Conservation (phyloP, 2,888 invertebrate genomes). For the Sinelater perroti region DNA sequence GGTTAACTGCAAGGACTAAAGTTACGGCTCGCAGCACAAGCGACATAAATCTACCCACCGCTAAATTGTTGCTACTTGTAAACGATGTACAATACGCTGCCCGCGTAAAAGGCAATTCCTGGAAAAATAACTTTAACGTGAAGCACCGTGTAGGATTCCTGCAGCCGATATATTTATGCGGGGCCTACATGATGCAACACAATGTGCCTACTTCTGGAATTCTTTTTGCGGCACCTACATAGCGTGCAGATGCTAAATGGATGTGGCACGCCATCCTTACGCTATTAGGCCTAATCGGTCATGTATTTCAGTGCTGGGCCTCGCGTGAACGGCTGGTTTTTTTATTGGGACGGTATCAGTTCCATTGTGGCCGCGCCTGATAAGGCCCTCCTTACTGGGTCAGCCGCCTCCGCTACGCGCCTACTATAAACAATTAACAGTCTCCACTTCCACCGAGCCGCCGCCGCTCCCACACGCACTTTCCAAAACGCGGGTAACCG, state of each 20-base stretch:
- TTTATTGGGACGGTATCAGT: conserved; percentile 15
- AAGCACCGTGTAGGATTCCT: conserved; percentile 10
- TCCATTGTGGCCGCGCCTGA: conserved; percentile 4
- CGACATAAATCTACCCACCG: no score
- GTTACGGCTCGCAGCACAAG: no score
- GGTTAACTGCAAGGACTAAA: no score
- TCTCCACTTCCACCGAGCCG: no score
- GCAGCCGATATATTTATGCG: conserved; percentile 5
- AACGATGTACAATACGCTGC: no score
- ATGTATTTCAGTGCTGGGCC: conserved; percentile 19
- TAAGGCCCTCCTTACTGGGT: no score
- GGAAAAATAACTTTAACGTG: conserved; percentile 4
- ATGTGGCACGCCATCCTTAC: conserved; percentile 23
- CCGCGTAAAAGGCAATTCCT: conserved; percentile 7
- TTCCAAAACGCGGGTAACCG: no score
- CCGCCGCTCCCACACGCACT: no score
- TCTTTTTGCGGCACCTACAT: conserved; percentile 21
- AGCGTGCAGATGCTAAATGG: conserved; percentile 22
- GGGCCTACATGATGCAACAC: conserved; percentile 14
- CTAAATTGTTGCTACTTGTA: no score
- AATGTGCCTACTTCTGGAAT: conserved; percentile 20
- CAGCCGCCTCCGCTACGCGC: no score
- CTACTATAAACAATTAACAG: no score
- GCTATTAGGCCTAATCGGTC: conserved; percentile 28
- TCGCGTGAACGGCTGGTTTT: conserved; percentile 19